Evolutionary conservation across 2,113 vertebrate species (phyloP).

Genomic region (Callipepla squamata): DNA sequence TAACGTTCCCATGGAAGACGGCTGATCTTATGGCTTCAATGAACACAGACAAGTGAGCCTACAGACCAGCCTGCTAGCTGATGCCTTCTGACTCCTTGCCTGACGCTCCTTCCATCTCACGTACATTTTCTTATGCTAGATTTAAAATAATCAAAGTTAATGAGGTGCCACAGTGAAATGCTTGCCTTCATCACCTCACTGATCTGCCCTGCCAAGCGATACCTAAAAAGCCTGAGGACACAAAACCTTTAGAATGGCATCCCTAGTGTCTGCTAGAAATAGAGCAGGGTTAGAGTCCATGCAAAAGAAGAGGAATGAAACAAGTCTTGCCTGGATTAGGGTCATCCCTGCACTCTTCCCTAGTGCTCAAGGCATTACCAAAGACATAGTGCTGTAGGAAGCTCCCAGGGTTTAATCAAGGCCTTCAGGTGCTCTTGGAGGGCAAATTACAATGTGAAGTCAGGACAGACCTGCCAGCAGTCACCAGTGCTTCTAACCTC

Average conservation of each 20-base stretch:
- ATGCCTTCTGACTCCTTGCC: not conserved
- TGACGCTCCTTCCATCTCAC: not conserved
- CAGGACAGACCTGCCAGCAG: not conserved
- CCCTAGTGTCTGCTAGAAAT: not conserved
- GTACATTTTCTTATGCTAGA: not conserved
- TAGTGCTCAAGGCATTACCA: not conserved
- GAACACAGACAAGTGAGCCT: not conserved
- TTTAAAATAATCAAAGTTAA: not conserved
- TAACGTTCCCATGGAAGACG: fast-evolving
- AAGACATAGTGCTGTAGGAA: not conserved
- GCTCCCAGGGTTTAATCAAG: not conserved
- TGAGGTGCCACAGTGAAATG: fast-evolving
- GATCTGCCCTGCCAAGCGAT: not conserved
- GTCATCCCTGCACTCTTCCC: not conserved
- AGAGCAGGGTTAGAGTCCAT: not conserved
- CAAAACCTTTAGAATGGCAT: not conserved
- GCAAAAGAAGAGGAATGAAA: not conserved
- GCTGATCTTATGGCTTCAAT: not conserved
- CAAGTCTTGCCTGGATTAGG: not conserved
- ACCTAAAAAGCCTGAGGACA: not conserved
- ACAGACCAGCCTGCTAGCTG: not conserved
- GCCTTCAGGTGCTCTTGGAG: not conserved
- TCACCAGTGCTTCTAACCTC: not conserved
- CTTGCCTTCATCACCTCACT: not conserved
- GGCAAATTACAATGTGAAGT: not conserved